phyloP scores from a whole-genome alignment of 2,888 invertebrate genomes.

The Glomeris marginata region DNA sequence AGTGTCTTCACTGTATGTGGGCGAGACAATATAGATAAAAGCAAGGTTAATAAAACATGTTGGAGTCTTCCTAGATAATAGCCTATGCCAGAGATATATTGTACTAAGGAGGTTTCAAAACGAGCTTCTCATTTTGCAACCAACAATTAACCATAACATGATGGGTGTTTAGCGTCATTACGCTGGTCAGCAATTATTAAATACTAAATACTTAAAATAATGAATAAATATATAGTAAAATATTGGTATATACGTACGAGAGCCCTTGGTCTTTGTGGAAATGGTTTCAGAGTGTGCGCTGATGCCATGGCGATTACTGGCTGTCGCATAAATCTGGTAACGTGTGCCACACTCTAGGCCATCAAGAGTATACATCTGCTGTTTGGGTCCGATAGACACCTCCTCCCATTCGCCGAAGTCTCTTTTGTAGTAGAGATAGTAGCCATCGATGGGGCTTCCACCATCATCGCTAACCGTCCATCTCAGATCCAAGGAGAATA shows the following conservation, averaged over 20 bases:
- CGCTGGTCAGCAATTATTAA: no score
- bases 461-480: conserved; percentile 12
- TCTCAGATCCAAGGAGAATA: conserved; percentile 11
- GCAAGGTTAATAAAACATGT: no score
- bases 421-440: conserved; percentile 75
- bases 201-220: no score
- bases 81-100: no score
- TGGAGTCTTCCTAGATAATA: no score
- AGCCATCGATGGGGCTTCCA: conserved; percentile 14
- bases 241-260: conserved; percentile 38
- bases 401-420: conserved; percentile 88
- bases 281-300: conserved; percentile 55
- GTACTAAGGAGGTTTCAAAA: no score
- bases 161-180: no score
- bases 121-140: neutral
- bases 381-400: conserved; percentile 49
- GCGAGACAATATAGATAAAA: no score
- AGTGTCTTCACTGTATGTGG: no score
- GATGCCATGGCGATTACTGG: conserved; percentile 69
- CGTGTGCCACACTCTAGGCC: conserved; percentile 81
- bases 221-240: no score
- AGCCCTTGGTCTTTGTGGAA: conserved; percentile 60
- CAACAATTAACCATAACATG: neutral
- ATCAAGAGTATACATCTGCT: conserved; percentile 48
- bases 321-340: conserved; percentile 84